These are phyloP conservation scores for Caenorhabditis parvicauda DNA, from an alignment of 2,888 invertebrate species.

Conservation along the genomic window DNA sequence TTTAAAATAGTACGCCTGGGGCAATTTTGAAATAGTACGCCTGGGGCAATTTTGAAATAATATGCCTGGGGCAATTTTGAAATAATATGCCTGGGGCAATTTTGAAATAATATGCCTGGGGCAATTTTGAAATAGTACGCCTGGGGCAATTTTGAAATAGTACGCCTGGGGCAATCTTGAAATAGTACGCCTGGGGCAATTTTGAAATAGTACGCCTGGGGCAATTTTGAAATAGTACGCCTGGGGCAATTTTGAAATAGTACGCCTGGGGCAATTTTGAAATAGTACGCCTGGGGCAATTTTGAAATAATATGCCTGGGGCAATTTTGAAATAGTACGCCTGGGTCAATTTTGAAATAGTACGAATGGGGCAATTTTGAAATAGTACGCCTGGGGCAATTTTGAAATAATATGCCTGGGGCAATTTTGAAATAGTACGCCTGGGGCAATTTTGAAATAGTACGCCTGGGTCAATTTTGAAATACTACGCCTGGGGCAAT, in stretches of 20 bases:
- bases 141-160: neutral
- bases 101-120: neutral
- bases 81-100: too few relatives aligned
- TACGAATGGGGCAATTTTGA: slow-evolving; percentile 8
- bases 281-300: too few relatives aligned
- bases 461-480: too few relatives aligned
- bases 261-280: too few relatives aligned
- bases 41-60: too few relatives aligned
- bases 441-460: too few relatives aligned
- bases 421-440: too few relatives aligned
- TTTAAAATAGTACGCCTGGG: too few relatives aligned
- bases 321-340: neutral
- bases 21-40: neutral
- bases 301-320: neutral
- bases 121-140: neutral
- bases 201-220: neutral
- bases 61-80: too few relatives aligned
- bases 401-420: neutral
- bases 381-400: slow-evolving; percentile 13
- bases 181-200: slow-evolving; percentile 13
- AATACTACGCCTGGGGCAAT: too few relatives aligned
- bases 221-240: too few relatives aligned
- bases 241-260: too few relatives aligned
- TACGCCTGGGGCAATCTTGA: slow-evolving; percentile 7
- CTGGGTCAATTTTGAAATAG: neutral